phyloP scores from a whole-genome alignment of 2,797 vertebrate species.

The Sitta carolinensis region DNA sequence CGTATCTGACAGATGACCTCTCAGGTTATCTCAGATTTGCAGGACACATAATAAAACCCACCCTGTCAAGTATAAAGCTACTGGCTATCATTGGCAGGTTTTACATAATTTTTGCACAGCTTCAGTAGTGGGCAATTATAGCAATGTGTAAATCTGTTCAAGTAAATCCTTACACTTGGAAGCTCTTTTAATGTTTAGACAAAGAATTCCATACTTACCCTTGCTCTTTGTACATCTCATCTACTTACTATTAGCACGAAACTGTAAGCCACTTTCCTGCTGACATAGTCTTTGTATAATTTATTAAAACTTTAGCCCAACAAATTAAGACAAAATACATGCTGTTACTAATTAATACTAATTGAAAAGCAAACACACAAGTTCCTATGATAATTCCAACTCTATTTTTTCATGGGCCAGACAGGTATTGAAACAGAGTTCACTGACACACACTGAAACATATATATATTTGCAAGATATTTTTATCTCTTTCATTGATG shows the following conservation, averaged over 20 bases:
- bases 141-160: background rate
- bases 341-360: background rate
- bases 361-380: background rate
- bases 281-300: background rate
- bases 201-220: background rate
- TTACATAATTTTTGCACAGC: background rate
- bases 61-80: background rate
- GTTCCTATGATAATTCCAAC: background rate
- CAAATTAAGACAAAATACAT: background rate
- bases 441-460: rapidly evolving
- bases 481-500: background rate
- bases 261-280: background rate
- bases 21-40: background rate
- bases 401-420: background rate
- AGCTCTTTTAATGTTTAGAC: background rate
- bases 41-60: background rate
- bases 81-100: background rate
- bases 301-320: background rate
- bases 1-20: background rate
- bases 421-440: background rate
- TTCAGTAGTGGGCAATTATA: background rate
- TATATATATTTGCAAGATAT: background rate
- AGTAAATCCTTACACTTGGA: background rate
- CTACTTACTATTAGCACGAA: background rate
- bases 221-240: background rate